phyloP scores from a whole-genome alignment of 2,113 vertebrate genomes.

The Passer domesticus region DNA sequence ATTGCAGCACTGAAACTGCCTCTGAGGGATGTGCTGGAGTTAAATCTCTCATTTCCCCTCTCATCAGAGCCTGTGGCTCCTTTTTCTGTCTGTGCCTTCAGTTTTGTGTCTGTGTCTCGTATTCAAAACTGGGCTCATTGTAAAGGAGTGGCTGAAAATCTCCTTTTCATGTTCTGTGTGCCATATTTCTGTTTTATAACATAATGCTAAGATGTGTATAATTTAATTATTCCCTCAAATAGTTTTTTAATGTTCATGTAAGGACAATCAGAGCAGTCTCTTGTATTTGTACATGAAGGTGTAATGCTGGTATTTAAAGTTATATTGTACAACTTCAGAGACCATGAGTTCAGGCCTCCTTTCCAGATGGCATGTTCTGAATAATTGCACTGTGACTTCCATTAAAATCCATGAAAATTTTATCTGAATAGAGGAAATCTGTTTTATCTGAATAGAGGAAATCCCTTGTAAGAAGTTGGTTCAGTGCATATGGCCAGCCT shows the following conservation, averaged over 20 bases:
- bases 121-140: neutral
- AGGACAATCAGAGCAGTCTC: neutral
- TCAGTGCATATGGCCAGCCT: neutral
- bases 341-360: neutral
- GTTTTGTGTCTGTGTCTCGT: rapidly evolving
- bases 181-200: neutral
- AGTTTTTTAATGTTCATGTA: neutral
- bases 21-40: neutral
- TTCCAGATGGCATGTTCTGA: neutral
- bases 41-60: neutral
- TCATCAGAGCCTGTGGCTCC: neutral
- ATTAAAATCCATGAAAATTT: neutral
- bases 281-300: neutral
- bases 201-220: neutral
- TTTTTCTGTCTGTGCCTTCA: neutral
- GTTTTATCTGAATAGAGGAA: neutral
- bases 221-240: neutral
- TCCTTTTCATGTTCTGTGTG: neutral
- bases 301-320: neutral
- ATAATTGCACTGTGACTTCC: neutral
- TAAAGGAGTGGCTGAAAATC: neutral
- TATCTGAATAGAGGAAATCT: neutral
- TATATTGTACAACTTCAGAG: neutral
- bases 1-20: neutral
- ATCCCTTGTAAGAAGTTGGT: neutral